Conservation (phyloP, 2,797 vertebrate species). For the Pangasius sanitwongsei region DNA sequence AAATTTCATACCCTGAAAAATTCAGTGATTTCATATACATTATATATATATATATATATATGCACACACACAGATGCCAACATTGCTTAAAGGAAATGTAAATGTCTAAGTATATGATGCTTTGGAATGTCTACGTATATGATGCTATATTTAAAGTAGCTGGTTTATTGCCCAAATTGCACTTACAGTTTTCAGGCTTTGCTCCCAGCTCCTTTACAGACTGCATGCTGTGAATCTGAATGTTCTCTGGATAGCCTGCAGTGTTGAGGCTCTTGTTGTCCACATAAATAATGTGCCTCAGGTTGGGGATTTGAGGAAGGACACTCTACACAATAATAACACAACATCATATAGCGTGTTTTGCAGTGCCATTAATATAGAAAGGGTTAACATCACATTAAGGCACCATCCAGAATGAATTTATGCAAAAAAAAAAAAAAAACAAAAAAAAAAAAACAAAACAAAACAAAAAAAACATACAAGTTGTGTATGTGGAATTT, state of each 20-base stretch:
- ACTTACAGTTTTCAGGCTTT: conserved; percentile 89
- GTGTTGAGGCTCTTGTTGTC: conserved; percentile 84
- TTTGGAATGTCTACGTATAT: not conserved
- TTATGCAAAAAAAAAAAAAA: not conserved
- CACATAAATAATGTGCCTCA: conserved; percentile 93
- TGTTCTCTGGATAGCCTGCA: conserved; percentile 81
- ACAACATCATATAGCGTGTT: not conserved
- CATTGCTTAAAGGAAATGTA: not conserved
- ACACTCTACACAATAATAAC: conserved; percentile 72
- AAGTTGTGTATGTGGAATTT: not conserved
- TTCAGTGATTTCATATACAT: too few species aligned
- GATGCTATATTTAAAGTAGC: not conserved
- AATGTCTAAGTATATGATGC: not conserved
- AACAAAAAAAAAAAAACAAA: too few species aligned
- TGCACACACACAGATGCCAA: not conserved
- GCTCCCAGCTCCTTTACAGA: conserved; percentile 85
- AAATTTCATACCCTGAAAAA: too few species aligned
- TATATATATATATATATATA: too few species aligned
- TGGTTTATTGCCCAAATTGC: not conserved
- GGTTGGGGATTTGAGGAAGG: conserved; percentile 79
- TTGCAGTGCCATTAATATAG: not conserved
- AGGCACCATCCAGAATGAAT: not conserved
- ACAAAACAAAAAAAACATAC: not conserved
- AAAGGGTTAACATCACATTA: not conserved
- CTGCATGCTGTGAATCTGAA: conserved; percentile 89